Base-by-base conservation (phyloP, 1,140 invertebrate genomes). In the Callitettix versicolor region DNA sequence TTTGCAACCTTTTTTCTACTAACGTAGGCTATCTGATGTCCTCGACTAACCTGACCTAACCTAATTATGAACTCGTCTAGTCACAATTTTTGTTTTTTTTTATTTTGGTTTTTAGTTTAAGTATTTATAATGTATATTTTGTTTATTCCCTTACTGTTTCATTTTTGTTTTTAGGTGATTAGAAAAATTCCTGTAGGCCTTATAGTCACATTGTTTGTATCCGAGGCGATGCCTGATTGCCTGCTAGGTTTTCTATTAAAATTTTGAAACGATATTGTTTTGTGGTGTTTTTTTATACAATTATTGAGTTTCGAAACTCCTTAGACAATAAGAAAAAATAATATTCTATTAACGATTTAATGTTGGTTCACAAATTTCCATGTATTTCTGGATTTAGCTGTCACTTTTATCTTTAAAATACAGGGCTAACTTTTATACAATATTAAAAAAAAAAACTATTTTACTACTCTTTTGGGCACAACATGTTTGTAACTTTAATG, bases 61-160 rank as follows among this genome's bases (percentile, higher is more conserved):
- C 24, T 30, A 26, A 41, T 53, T 38, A 22, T 42, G 26, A 41
- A 30, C n/a, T 3, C 36, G 15, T 53, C 40, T 42, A 53, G 51
- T 53, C 51, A 43, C n/a, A 17, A 3, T 43, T 53, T 53, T 53
- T 53, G 50, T 41, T 53, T 53, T 22, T 53, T 53, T 41, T 22
- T 34, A 53, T 17, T 43, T 43, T 6, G 18, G 9, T 30, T 30
- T 30, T 30, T 30, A 30, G 26, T 43, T 53, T 33, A 24, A 53
- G 50, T 41, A 38, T 53, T 17, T 17, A 42, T 26, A 53, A 53
- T 53, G 26, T 30, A 30, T 3, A 9, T 30, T 30, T 30, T 30
- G 26, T 30, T 30, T n/a, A n/a, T n/a, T n/a, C n/a, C 26, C 26
- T 4, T 9, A 30, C 26, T 30, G 3, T 30, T 30, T 30, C 9